Conservation (phyloP, 2,797 vertebrate species). For the Stomatorhinus walkeri region DNA sequence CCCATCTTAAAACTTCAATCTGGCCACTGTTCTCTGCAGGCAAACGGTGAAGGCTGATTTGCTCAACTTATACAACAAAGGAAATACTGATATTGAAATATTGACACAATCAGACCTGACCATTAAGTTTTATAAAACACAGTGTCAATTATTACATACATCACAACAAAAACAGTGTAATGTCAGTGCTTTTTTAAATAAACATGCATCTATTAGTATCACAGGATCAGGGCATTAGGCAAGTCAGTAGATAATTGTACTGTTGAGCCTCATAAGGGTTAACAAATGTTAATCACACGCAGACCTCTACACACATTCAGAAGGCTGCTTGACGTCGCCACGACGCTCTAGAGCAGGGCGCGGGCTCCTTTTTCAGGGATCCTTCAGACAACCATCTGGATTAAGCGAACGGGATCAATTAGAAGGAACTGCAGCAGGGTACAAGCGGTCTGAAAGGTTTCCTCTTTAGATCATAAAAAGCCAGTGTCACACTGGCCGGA, state of each 20-base stretch:
- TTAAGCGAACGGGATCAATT: conserved; percentile 60
- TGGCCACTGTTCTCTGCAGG: background rate
- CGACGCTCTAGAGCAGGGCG: conserved; percentile 37
- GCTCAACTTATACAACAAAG: background rate
- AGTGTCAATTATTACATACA: background rate
- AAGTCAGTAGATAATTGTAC: conserved; percentile 29
- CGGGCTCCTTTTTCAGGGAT: conserved; percentile 12
- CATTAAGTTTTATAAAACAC: background rate
- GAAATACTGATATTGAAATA: background rate
- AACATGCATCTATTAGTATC: background rate
- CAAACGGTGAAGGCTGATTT: background rate
- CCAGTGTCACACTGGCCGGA: background rate
- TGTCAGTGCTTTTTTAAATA: background rate
- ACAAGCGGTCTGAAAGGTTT: conserved; percentile 46
- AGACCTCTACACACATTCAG: conserved; percentile 18
- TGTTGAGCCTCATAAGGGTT: conserved; percentile 41
- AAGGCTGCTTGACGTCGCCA: conserved; percentile 56
- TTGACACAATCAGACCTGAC: background rate
- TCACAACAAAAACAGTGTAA: background rate
- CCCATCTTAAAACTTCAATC: background rate
- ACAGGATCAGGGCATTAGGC: background rate
- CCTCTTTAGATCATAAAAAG: conserved; percentile 16
- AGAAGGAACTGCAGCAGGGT: conserved; percentile 49
- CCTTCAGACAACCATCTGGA: conserved; percentile 49
- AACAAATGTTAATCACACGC: conserved; percentile 41